Percentiles rank a stretch among this genome's conserved stretches.
Conservation (phyloP, 1,140 invertebrate genomes). For the Metopolophium dirhodum region DNA sequence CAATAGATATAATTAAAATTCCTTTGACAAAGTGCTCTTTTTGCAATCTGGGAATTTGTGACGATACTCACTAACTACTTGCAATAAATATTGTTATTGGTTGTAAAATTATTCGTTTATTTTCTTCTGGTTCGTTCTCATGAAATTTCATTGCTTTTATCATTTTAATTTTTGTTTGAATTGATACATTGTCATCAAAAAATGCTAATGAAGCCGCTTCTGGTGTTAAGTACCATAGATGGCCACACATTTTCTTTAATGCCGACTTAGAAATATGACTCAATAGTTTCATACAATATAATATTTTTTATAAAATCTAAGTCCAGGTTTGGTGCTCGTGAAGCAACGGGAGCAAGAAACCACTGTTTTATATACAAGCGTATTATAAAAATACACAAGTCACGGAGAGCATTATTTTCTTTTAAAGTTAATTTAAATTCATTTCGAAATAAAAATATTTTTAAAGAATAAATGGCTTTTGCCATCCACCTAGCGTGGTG, state of each 20-base stretch:
- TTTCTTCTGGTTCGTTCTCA: background rate
- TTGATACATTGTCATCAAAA: constrained; percentile 60
- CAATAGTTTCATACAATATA: constrained; percentile 52
- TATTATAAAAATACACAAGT: constrained; percentile 58
- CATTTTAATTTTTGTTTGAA: constrained; percentile 59
- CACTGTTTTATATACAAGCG: constrained; percentile 57
- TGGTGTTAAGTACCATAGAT: constrained; percentile 61
- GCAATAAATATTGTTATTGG: constrained; percentile 35
- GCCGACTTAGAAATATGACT: constrained; percentile 57
- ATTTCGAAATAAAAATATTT: too few species aligned
- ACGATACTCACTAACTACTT: background rate
- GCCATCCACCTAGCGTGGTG: too few species aligned
- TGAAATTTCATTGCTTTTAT: background rate
- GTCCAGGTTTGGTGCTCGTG: constrained; percentile 54
- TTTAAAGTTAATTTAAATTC: too few species aligned
- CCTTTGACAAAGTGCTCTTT: background rate
- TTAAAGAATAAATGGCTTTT: too few species aligned
- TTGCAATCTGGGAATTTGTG: background rate
- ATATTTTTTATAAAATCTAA: constrained; percentile 55
- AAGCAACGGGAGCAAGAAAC: constrained; percentile 45
- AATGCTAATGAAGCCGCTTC: constrained; percentile 60
- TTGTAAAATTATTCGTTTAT: constrained; percentile 15
- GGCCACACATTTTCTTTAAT: constrained; percentile 59
- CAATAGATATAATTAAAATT: background rate
- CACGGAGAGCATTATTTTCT: constrained; percentile 25